These are phyloP conservation scores for Scytalopus superciliaris DNA, from an alignment of 2,113 vertebrate species.

Conservation along the genomic window DNA sequence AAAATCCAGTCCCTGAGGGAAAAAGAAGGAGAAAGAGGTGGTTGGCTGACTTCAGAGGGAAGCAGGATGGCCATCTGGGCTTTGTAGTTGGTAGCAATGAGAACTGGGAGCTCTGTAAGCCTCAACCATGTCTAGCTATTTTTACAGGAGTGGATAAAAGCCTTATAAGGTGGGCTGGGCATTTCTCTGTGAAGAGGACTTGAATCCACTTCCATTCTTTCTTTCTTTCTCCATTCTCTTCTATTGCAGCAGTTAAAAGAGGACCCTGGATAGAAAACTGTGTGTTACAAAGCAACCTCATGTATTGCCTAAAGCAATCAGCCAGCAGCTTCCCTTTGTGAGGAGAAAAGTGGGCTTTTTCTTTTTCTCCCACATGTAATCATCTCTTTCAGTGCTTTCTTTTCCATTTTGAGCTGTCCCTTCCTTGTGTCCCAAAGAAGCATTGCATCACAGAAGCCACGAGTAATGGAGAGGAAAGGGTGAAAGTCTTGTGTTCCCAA, in stretches of 20 bases:
- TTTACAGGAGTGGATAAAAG: not conserved
- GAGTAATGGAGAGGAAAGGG: not conserved
- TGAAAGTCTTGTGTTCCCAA: not conserved
- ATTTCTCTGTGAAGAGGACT: slow-evolving; percentile 6
- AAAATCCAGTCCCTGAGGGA: not conserved
- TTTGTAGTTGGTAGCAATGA: not conserved
- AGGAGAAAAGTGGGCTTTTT: slow-evolving; percentile 6
- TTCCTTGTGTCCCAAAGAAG: not conserved
- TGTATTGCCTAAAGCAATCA: slow-evolving; percentile 52
- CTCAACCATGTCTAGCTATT: not conserved
- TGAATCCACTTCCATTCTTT: slow-evolving; percentile 5
- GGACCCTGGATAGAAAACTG: slow-evolving; percentile 1
- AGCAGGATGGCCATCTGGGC: not conserved
- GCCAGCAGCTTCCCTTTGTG: slow-evolving; percentile 16
- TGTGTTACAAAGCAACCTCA: slow-evolving; percentile 25
- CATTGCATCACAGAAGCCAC: not conserved
- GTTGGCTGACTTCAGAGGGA: not conserved
- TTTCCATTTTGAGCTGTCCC: not conserved
- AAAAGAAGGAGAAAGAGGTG: not conserved
- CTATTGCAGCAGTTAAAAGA: slow-evolving; percentile 43
- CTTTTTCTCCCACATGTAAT: not conserved
- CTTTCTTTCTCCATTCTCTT: slow-evolving; percentile 11
- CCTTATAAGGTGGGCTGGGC: not conserved
- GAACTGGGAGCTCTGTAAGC: not conserved
- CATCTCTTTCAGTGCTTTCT: not conserved